phyloP scores from a whole-genome alignment of 30 jellyfish, hydroid and myxozoan species.

The Aurelia sp. region DNA sequence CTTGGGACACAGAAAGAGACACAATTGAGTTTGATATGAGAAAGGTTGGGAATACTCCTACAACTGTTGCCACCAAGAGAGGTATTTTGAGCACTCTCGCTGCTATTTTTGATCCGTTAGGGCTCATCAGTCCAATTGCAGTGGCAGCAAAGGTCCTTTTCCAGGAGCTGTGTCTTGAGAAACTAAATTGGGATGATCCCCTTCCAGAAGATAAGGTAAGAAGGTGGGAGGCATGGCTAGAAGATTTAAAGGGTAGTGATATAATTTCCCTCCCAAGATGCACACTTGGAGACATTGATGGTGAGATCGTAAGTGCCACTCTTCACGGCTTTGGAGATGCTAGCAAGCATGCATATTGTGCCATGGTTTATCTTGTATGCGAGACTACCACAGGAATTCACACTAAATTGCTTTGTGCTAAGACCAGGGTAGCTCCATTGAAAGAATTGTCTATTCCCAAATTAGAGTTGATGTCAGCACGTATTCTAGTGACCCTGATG shows the following conservation, averaged over 20 bases:
- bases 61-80: constrained; percentile 33
- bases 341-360: too few species aligned
- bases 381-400: too few species aligned
- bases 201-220: constrained; percentile 27
- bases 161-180: constrained; percentile 7
- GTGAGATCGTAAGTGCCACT: too few species aligned
- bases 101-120: constrained; percentile 38
- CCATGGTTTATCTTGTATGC: too few species aligned
- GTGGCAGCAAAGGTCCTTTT: constrained; percentile 32
- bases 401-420: too few species aligned
- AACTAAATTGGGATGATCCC: constrained; percentile 26
- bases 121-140: constrained; percentile 32
- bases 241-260: neutral
- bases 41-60: constrained; percentile 2
- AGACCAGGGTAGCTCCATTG: too few species aligned
- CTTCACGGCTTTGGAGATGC: too few species aligned
- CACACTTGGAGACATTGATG: too few species aligned
- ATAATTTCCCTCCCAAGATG: constrained; percentile 32
- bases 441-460: too few species aligned
- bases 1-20: constrained; percentile 50
- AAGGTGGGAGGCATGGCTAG: constrained; percentile 43
- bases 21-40: constrained; percentile 28
- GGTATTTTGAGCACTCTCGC: constrained; percentile 57
- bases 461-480: too few species aligned
- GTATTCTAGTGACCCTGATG: too few species aligned